Evolutionary conservation across 2,113 vertebrate genomes (phyloP).

Genomic region (Elgaria multicarinata): DNA sequence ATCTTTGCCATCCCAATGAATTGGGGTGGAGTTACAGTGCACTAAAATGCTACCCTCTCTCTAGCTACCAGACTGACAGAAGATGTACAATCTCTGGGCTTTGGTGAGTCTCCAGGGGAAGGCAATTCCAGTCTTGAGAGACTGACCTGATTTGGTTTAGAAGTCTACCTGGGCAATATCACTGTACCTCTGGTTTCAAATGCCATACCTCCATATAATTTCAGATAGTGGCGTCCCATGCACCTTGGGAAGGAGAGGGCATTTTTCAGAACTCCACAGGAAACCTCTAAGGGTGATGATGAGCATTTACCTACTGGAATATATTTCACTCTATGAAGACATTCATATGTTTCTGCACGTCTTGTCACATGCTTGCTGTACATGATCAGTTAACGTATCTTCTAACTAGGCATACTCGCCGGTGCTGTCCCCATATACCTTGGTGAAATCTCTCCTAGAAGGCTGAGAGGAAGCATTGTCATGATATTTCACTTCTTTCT

Average conservation of each 20-base stretch:
- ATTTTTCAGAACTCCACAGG: neutral
- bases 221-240: neutral
- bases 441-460: constrained; percentile 83
- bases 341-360: neutral
- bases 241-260: no score
- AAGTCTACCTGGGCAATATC: no score
- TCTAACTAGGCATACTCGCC: constrained; percentile 77
- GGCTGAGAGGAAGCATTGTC: constrained; percentile 78
- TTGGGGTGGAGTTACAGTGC: neutral
- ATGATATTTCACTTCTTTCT: constrained; percentile 83
- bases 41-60: neutral
- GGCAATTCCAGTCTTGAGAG: no score
- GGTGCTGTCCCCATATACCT: constrained; percentile 85
- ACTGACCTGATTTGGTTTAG: no score
- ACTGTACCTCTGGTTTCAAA: neutral
- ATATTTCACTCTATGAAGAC: neutral
- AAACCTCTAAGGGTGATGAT: neutral
- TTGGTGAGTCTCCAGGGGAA: no score
- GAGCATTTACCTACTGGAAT: neutral
- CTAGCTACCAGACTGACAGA: no score
- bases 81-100: no score
- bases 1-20: neutral
- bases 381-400: neutral
- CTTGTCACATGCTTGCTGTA: neutral
- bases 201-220: neutral